Evolutionary conservation across 2,797 vertebrate genomes (phyloP).

Genomic region (Sebastes minor): DNA sequence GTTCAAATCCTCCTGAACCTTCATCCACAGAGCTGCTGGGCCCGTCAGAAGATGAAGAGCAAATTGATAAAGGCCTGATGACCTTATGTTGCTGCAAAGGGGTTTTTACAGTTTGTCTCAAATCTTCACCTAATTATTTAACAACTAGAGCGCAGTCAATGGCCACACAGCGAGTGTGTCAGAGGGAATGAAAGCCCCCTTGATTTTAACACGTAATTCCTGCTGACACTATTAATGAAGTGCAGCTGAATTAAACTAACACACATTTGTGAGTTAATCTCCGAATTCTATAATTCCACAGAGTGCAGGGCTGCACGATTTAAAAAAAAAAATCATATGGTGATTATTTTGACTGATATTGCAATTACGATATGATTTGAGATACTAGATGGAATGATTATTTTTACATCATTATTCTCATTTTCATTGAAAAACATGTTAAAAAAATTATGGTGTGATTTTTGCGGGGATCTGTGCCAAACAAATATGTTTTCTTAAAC

Average conservation of each 20-base stretch:
- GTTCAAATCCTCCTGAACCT: conserved; percentile 47
- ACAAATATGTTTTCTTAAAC: no score
- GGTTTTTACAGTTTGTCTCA: neutral
- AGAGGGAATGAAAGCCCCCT: neutral
- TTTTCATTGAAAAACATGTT: no score
- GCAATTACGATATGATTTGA: no score
- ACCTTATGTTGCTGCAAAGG: conserved; percentile 31
- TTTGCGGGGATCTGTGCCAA: no score
- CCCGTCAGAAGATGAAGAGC: conserved; percentile 10
- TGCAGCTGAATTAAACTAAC: neutral
- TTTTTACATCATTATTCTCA: no score
- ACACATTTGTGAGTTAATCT: neutral
- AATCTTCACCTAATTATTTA: neutral
- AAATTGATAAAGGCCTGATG: conserved; percentile 22
- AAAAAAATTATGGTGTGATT: no score
- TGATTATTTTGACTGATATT: no score
- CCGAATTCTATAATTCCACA: neutral
- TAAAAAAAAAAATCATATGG: no score
- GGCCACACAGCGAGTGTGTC: neutral
- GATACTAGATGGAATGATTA: no score
- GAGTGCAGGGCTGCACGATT: no score
- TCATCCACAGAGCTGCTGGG: conserved; percentile 13
- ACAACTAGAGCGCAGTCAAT: neutral
- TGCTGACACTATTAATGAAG: neutral
- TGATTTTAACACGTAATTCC: neutral